Conservation (phyloP, 2,797 vertebrate genomes). For the Girardinus metallicus region DNA sequence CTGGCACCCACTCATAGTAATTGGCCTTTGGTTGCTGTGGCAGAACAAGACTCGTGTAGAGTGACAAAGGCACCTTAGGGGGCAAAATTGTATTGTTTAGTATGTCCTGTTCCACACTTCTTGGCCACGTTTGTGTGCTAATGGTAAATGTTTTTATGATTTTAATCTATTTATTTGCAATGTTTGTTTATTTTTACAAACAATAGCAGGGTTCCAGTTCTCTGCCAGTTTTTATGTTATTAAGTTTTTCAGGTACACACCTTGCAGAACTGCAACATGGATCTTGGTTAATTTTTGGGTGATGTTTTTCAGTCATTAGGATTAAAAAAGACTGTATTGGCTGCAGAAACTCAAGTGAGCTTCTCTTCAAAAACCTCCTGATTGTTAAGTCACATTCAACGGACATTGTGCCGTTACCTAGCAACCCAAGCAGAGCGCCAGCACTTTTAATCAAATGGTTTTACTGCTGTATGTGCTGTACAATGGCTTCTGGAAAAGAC, state of each 20-base stretch:
- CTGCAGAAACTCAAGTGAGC: background rate
- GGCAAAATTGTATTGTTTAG: slow-evolving; percentile 3
- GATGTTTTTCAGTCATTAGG: background rate
- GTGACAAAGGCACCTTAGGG: slow-evolving; percentile 47
- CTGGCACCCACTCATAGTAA: slow-evolving; percentile 53
- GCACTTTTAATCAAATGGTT: too few relatives aligned
- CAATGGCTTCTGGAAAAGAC: too few relatives aligned
- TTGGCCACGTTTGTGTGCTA: background rate
- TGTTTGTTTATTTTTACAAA: background rate
- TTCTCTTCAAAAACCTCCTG: too few relatives aligned
- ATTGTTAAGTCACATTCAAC: too few relatives aligned
- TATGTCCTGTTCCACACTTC: background rate
- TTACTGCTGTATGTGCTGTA: too few relatives aligned
- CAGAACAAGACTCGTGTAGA: slow-evolving; percentile 59
- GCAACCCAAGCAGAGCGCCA: too few relatives aligned
- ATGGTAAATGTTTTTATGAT: background rate
- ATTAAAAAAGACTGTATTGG: background rate
- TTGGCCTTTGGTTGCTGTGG: slow-evolving; percentile 49
- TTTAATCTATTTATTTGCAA: background rate
- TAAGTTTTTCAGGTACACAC: background rate
- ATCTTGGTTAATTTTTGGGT: background rate
- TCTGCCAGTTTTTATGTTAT: background rate
- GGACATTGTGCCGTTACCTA: too few relatives aligned
- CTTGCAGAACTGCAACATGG: background rate
- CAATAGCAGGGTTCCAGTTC: background rate